Evolutionary conservation across 1,140 invertebrate genomes (phyloP).

Genomic region (Drosophila kanapiae): DNA sequence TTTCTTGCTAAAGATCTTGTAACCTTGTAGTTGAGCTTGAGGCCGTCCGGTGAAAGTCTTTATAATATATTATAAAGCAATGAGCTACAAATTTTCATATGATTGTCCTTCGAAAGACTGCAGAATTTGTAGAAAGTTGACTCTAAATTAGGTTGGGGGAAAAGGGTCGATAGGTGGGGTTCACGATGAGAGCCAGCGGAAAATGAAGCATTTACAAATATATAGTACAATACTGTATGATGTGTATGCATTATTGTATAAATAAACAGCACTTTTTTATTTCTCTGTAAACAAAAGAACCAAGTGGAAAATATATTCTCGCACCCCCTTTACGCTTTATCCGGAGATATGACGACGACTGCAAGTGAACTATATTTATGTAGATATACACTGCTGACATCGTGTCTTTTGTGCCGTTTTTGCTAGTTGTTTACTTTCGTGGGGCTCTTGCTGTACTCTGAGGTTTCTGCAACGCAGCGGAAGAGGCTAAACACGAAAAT

Average conservation of each 20-base stretch:
- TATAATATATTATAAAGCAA: too few species aligned
- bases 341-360: conserved; percentile 34
- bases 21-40: too few species aligned
- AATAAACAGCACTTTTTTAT: conserved; percentile 58
- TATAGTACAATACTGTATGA: conserved; percentile 65
- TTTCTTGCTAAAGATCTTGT: too few species aligned
- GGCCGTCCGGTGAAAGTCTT: too few species aligned
- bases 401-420: conserved; percentile 67
- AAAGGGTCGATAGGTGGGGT: not conserved
- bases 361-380: conserved; percentile 24
- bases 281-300: conserved; percentile 33
- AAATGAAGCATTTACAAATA: conserved; percentile 30
- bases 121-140: not conserved
- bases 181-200: not conserved
- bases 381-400: conserved; percentile 61
- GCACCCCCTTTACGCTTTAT: conserved; percentile 10
- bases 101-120: too few species aligned
- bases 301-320: conserved; percentile 1
- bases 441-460: conserved; percentile 38
- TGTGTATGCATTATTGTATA: conserved; percentile 70
- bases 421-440: conserved; percentile 62
- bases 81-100: too few species aligned
- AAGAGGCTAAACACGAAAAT: conserved; percentile 53
- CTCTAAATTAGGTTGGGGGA: not conserved
- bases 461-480: conserved; percentile 59